Evolutionary conservation across 1,140 invertebrate genomes (phyloP), one percentile per base, ranked within the genome.

Genomic region (Aphaenogaster rudis): DNA sequence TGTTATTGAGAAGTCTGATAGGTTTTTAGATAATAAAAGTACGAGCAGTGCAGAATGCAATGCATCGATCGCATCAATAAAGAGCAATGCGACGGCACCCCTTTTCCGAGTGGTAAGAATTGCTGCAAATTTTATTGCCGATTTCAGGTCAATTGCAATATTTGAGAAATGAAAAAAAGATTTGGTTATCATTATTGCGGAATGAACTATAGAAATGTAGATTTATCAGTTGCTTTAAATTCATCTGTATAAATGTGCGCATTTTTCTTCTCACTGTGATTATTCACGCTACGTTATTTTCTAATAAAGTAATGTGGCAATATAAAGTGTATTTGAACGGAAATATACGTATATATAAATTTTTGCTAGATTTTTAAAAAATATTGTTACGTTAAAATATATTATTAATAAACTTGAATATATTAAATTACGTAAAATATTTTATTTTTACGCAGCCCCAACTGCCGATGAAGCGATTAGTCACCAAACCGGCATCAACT

Each of bases 21-120:
- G 94, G 81, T 94, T 94, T 78, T 81, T 93, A 39, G 95, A 95
- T 79, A 93, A 87, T 45, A 95, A 93, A 91, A 95, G 94, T 78
- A 86, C 92, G 11, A 87, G 86, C 0, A 88, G 88, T 1, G 88
- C 91, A 1, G 94, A 95, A 72, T 93, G 93, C 72, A 92, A 88
- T 77, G 88, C 88, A 13, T 94, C 94, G 52, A 71, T 88, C 15
- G 1, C 13, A 11, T 93, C 92, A 0, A 91, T 88, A 48, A 95
- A 93, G 54, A 89, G 88, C 21, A 78, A 88, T 5, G 5, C 36
- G 1, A 63, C 36, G 2, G 36, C 45, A n/a, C 6, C 52, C 1
- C 9, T 13, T 84, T 90, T 90, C 11, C 78, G 88, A 21, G 45
- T 64, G 48, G 89, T 90, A 39, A 87, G 61, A n/a, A n/a, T 50